Evolutionary conservation across 1,140 invertebrate species (phyloP).

Genomic region (Hirudo medicinalis): DNA sequence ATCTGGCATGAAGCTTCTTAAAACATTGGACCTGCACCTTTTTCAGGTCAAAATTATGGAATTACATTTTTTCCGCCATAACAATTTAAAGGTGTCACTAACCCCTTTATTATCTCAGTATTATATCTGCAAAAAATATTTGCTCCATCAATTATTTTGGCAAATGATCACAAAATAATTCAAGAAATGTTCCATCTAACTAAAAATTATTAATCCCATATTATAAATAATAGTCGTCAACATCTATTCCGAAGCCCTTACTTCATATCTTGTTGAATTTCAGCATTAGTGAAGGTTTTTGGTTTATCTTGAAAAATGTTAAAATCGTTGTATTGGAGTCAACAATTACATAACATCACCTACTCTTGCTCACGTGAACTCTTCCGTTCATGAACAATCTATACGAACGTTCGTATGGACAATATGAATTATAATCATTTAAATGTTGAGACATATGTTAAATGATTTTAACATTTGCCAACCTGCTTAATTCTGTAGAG

Average conservation of each 20-base stretch:
- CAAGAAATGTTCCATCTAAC: not conserved
- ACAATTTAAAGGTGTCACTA: not conserved
- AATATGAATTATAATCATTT: not conserved
- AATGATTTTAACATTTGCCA: not conserved
- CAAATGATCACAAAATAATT: not conserved
- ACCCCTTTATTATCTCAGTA: slow-evolving; percentile 1
- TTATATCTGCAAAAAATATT: not conserved
- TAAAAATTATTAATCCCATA: not conserved
- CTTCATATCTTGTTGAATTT: too few species aligned
- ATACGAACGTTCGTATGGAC: not conserved
- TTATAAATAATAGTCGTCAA: too few species aligned
- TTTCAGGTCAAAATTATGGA: too few species aligned
- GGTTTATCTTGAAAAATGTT: not conserved
- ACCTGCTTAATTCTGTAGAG: slow-evolving; percentile 4
- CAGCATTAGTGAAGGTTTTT: too few species aligned
- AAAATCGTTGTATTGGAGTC: not conserved
- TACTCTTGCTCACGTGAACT: not conserved
- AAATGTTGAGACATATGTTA: not conserved
- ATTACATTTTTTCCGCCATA: not conserved
- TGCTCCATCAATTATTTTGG: not conserved
- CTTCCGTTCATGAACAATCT: slow-evolving; percentile 10
- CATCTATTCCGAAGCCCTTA: too few species aligned
- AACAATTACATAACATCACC: not conserved
- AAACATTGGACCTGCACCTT: too few species aligned
- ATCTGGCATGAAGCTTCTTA: too few species aligned